These are phyloP conservation scores for Andricus curvator DNA, from an alignment of 2,888 invertebrate species.

Conservation along the genomic window DNA sequence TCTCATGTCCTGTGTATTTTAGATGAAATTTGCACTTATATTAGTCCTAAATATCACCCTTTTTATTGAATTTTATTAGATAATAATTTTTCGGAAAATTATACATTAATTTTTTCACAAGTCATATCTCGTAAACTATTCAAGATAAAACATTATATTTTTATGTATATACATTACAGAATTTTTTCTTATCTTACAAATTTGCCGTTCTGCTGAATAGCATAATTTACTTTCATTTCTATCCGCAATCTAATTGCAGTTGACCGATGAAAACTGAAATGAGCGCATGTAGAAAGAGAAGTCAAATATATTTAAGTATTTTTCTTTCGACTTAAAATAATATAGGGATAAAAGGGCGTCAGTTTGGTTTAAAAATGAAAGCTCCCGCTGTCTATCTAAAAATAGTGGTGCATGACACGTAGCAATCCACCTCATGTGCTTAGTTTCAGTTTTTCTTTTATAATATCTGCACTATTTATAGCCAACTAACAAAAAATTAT, in stretches of 20 bases:
- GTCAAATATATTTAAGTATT: background rate
- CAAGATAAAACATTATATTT: too few relatives aligned
- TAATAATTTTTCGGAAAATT: too few relatives aligned
- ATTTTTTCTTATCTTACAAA: too few relatives aligned
- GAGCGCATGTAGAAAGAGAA: background rate
- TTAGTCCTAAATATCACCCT: too few relatives aligned
- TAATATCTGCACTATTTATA: too few relatives aligned
- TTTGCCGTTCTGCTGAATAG: background rate
- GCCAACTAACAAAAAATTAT: too few relatives aligned
- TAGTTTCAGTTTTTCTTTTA: background rate
- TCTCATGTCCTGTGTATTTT: too few relatives aligned
- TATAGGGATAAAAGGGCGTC: background rate
- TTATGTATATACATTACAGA: too few relatives aligned
- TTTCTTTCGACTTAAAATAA: slow-evolving; percentile 12
- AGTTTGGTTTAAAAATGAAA: background rate
- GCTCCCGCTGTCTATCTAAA: slow-evolving; percentile 14
- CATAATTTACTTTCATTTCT: background rate
- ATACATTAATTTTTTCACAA: too few relatives aligned
- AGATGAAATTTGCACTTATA: too few relatives aligned
- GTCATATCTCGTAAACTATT: too few relatives aligned
- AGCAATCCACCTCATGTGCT: slow-evolving; percentile 14
- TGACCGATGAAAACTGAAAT: background rate
- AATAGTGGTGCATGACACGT: background rate
- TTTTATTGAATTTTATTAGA: too few relatives aligned
- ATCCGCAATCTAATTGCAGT: background rate